Evolutionary conservation across 2,113 vertebrate species (phyloP), one percentile per base, ranked within the genome.

Genomic region (Corapipo altera): DNA sequence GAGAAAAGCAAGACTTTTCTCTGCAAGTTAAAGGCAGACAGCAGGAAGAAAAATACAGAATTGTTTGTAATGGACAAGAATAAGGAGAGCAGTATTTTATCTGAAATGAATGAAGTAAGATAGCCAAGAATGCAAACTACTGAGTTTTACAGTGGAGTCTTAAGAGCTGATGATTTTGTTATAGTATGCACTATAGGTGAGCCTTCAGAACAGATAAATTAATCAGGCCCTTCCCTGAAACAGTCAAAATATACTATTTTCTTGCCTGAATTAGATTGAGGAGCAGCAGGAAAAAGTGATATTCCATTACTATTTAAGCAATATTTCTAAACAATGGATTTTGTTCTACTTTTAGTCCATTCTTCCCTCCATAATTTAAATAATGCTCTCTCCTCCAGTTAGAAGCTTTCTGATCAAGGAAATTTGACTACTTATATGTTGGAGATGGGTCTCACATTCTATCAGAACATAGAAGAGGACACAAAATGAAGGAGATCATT

Each of bases 321-420:
- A 59, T 6, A 11, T 48, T 72, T 73, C 28, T 77, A 35, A 64
- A 65, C 52, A 54, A 4, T 0, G 0, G 0, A 2, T 49, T 79
- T 59, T 5, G 2, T 55, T 74, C 12, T 32, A 43, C 11, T 30
- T 88, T 33, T 20, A 3, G 0, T 61, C 6, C 7, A 28, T 37
- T 66, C 18, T 82, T 74, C 70, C 23, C 11, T 90, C 9, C 6
- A 11, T 33, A 35, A 48, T 90, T 86, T 67, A 82, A 74, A 37
- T 9, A 10, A 55, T 27, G 26, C 0, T 39, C 18, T 49, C 43
- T 37, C 16, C 27, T 84, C 75, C 18, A 35, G 2, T 22, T 55
- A 9, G 6, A 33, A 30, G 23, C 7, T 37, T 79, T 88, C 14
- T 65, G 26, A 72, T 41, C 26, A 78, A 65, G 33, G 21, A 51